phyloP scores from a whole-genome alignment of 2,113 vertebrate species.

The Brachyhypopomus occidentalis region DNA sequence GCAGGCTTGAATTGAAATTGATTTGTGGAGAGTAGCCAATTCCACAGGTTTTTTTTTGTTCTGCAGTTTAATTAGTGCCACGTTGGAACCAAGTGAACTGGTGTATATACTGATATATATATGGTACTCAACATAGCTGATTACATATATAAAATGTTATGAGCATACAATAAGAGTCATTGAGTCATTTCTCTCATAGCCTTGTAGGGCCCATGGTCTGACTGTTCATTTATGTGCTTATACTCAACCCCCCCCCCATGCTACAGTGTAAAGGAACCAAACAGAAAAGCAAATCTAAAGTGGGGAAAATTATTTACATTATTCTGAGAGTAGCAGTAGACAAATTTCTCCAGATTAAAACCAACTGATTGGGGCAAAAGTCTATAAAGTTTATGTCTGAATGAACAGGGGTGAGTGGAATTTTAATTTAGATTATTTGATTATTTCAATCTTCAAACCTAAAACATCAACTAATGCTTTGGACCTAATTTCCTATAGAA shows the following conservation, averaged over 20 bases:
- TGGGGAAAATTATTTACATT: too few species aligned
- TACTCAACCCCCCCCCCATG: too few species aligned
- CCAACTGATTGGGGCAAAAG: background rate
- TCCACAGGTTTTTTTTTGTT: constrained; percentile 19
- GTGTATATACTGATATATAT: constrained; percentile 21
- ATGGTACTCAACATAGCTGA: too few species aligned
- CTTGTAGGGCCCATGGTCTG: too few species aligned
- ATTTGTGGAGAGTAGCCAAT: constrained; percentile 47
- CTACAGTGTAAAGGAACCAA: too few species aligned
- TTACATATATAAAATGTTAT: too few species aligned
- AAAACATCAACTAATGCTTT: background rate
- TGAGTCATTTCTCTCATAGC: too few species aligned
- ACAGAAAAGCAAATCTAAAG: too few species aligned
- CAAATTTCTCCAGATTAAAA: background rate
- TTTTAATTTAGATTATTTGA: background rate
- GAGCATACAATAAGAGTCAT: too few species aligned
- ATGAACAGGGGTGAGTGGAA: background rate
- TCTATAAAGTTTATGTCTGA: too few species aligned
- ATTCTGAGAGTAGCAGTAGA: too few species aligned
- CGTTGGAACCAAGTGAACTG: constrained; percentile 4
- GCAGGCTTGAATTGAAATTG: constrained; percentile 55
- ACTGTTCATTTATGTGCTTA: too few species aligned
- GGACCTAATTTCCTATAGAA: constrained; percentile 1
- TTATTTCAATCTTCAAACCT: background rate
- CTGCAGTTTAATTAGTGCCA: constrained; percentile 42